A percentile compares a stretch with the other conserved stretches of the same genome.
Conservation (phyloP, 2,113 vertebrate genomes). For the Ciconia maguari region DNA sequence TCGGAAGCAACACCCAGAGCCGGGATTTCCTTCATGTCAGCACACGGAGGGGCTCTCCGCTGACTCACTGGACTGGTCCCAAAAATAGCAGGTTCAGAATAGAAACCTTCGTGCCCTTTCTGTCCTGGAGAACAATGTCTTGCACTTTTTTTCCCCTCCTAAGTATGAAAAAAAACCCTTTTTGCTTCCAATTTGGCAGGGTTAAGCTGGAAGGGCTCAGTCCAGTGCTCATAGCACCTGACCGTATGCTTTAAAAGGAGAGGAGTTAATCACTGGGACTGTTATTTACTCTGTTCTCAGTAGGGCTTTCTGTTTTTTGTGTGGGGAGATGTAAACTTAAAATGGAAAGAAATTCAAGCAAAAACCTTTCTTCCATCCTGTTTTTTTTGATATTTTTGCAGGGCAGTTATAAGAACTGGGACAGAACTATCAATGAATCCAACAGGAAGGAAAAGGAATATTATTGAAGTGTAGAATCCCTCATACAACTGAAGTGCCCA, state of each 20-base stretch:
- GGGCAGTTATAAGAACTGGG: neutral
- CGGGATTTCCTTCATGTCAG: slow-evolving; percentile 17
- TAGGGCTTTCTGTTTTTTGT: neutral
- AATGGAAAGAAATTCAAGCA: neutral
- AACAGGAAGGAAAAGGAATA: neutral
- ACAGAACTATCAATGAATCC: neutral
- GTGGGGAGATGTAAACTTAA: neutral
- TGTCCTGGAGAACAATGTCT: slow-evolving; percentile 22
- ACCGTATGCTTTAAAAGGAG: neutral
- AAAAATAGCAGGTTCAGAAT: slow-evolving; percentile 47
- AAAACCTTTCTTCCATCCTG: neutral
- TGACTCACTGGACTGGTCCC: slow-evolving; percentile 22
- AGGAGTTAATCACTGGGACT: neutral
- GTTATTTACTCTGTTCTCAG: neutral
- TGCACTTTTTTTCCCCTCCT: accelerated
- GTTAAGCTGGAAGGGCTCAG: neutral
- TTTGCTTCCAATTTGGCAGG: slow-evolving; percentile 28
- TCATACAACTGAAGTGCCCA: neutral
- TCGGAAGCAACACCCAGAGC: neutral
- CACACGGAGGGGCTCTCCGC: neutral
- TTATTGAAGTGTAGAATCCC: neutral
- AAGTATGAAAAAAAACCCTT: neutral
- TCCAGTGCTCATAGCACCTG: neutral
- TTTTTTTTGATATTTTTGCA: neutral
- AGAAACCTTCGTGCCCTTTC: neutral